phyloP scores from a whole-genome alignment of 1,140 invertebrate species.

The Hestina assimilis region DNA sequence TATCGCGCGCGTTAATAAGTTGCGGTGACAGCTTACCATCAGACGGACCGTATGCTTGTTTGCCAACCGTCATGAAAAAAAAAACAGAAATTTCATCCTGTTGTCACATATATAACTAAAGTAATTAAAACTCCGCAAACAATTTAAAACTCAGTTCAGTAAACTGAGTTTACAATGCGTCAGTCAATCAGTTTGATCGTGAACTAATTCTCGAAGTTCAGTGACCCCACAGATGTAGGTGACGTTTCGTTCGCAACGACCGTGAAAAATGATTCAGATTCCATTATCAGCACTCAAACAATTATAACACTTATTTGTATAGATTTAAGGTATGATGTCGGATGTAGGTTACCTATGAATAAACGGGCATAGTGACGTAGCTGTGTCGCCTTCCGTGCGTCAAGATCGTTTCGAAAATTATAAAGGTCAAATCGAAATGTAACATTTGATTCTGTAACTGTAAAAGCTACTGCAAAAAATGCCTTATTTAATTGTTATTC shows the following conservation, averaged over 20 bases:
- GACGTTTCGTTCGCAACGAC: constrained; percentile 18
- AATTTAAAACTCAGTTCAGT: no score
- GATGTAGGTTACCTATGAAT: neutral
- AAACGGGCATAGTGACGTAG: neutral
- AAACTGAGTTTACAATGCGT: neutral
- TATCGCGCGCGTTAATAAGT: no score
- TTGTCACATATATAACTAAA: no score
- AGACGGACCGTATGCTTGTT: no score
- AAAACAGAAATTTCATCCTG: no score
- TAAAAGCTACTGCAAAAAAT: no score
- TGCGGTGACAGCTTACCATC: no score
- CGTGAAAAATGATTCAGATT: constrained; percentile 20
- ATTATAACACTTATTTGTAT: neutral
- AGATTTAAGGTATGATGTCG: neutral
- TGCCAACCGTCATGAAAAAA: no score
- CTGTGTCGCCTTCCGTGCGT: neutral
- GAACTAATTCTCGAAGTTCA: constrained; percentile 19
- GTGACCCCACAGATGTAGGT: constrained; percentile 26
- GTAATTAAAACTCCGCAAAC: no score
- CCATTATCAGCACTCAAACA: neutral
- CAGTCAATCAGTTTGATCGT: constrained; percentile 8
- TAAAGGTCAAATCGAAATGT: no score
- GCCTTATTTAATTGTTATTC: no score
- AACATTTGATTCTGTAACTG: no score
- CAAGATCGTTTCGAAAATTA: neutral